Evolutionary conservation across 2,113 vertebrate genomes (phyloP), one percentile per base, ranked within the genome.

Genomic region (Alces alces): DNA sequence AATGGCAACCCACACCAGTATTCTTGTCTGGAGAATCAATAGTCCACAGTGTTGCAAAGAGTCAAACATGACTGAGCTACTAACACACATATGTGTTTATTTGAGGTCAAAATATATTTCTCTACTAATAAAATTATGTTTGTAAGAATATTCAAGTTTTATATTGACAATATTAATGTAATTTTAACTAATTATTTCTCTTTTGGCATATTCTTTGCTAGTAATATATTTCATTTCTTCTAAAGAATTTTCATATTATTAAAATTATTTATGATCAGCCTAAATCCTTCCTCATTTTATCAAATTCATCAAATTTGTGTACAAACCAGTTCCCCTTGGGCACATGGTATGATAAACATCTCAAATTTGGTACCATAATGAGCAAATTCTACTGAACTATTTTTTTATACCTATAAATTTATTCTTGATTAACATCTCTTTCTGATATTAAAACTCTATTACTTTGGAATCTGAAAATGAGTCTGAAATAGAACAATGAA

Each of bases 391-490:
- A 80, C 6, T 82, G 73, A 90, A 82, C 73, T 84, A 54, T 93
- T 93, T 91, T 86, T 88, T 12, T 36, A 25, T 45, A 89, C 61
- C 21, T 83, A 80, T 47, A 94, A 58, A 93, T 97, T 93, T 95
- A 36, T 83, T 95, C 61, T 92, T 96, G 10, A 94, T 95, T 96
- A 97, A 60, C 28, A 85, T 95, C 28, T 86, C 11, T 89, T 89
- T 30, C 19, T 30, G 23, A 82, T 96, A 95, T 84, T 91, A 89
- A 91, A 97, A 79, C 30, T 92, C 70, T 43, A 89, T 92, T 92
- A 90, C 57, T 89, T 57, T 52, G n/a, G n/a, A 97, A 89, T 91
- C 84, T 91, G 25, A 84, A 95, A 96, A 80, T 93, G 21, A 96
- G 14, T 87, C n/a, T 93, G 36, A 66, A 89, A 52, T 82, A 36